phyloP scores from a whole-genome alignment of 1,140 invertebrate species.

The Oncopodura yosiiana region DNA sequence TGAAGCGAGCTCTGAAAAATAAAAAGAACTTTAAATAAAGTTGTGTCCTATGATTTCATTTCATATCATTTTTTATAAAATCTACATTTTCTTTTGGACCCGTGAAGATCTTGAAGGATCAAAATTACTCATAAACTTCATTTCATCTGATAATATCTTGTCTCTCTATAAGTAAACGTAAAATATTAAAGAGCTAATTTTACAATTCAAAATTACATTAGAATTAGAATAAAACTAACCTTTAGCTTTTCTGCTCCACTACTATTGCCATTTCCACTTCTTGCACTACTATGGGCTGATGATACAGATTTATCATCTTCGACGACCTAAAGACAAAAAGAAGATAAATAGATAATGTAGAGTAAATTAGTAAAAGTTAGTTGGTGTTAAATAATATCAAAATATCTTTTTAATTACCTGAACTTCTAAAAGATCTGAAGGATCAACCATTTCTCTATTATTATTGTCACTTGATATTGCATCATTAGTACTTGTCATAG shows the following conservation, averaged over 20 bases:
- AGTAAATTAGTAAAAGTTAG: no score
- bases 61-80: not conserved
- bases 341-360: no score
- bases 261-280: not conserved
- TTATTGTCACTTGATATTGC: no score
- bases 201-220: not conserved
- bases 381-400: no score
- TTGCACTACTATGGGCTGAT: not conserved
- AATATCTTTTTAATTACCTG: no score
- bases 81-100: slow-evolving; percentile 1
- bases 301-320: not conserved
- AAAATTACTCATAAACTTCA: slow-evolving; percentile 20
- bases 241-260: not conserved
- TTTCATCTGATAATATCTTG: slow-evolving; percentile 3
- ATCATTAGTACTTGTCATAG: no score
- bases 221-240: not conserved
- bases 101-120: not conserved
- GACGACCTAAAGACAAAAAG: no score
- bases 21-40: not conserved
- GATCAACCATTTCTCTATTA: no score
- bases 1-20: not conserved
- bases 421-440: no score
- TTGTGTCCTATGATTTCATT: not conserved
- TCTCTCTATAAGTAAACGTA: slow-evolving; percentile 1
- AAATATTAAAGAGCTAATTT: not conserved